Evolutionary conservation across 2,888 invertebrate species (phyloP).

Genomic region (Acrobasis consociella): DNA sequence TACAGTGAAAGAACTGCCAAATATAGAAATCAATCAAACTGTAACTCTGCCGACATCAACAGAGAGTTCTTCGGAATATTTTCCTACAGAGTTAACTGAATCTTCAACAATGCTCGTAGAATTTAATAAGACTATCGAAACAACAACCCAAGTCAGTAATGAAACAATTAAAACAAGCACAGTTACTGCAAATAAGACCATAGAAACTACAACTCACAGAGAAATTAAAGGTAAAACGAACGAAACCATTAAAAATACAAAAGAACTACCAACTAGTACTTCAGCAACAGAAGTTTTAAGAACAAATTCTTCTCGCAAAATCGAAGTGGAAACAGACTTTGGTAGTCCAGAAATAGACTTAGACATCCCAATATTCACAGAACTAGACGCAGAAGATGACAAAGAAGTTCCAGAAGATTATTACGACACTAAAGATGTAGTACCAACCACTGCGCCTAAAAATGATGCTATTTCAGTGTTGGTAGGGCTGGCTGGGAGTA

Average conservation of each 20-base stretch:
- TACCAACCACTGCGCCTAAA: conserved; percentile 69
- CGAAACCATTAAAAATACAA: conserved; percentile 21
- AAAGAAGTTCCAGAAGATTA: conserved; percentile 72
- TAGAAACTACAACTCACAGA: conserved; percentile 15
- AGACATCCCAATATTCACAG: conserved; percentile 65
- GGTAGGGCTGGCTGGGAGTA: conserved; percentile 74
- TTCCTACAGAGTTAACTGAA: conserved; percentile 29
- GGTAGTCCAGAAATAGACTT: conserved; percentile 45
- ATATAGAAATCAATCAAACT: conserved; percentile 55
- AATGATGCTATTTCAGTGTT: conserved; percentile 71
- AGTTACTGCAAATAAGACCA: conserved; percentile 20
- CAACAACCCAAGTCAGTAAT: background rate
- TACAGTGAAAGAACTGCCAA: conserved; percentile 47
- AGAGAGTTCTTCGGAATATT: conserved; percentile 27
- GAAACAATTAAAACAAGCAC: conserved; percentile 35
- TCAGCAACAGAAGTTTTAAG: conserved; percentile 32
- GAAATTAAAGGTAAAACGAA: conserved; percentile 14
- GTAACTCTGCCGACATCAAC: conserved; percentile 57
- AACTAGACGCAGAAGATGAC: conserved; percentile 60
- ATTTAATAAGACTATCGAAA: background rate
- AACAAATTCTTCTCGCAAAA: conserved; percentile 35
- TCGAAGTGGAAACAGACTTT: conserved; percentile 32
- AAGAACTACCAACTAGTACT: conserved; percentile 24
- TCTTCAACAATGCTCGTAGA: background rate
- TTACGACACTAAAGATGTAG: conserved; percentile 69